Evolutionary conservation across 2,888 invertebrate species (phyloP).

Genomic region (Agonopterix arenella): DNA sequence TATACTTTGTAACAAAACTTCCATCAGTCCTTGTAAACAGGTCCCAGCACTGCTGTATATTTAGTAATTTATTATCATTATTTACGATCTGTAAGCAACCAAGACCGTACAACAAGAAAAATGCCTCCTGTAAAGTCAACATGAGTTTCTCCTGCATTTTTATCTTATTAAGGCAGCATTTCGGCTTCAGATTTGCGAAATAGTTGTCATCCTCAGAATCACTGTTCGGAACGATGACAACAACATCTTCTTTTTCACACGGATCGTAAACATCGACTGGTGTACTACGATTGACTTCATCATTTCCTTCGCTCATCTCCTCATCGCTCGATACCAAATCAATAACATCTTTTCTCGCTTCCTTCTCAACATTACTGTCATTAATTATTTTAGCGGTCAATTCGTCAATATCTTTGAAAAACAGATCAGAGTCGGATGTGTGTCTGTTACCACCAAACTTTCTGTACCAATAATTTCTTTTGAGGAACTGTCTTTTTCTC

Average conservation of each 20-base stretch:
- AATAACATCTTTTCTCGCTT: conserved; percentile 49
- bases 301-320: conserved; percentile 28
- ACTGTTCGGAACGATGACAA: conserved; percentile 80
- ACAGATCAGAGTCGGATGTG: conserved; percentile 29
- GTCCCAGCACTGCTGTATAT: conserved; percentile 73
- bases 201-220: conserved; percentile 80
- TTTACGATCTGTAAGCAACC: conserved; percentile 80
- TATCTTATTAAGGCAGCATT: conserved; percentile 76
- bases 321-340: conserved; percentile 68
- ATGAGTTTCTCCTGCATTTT: conserved; percentile 79
- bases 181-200: conserved; percentile 76
- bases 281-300: conserved; percentile 18
- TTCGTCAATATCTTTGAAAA: conserved; percentile 46
- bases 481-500: conserved; percentile 77
- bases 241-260: conserved; percentile 46
- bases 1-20: conserved; percentile 82
- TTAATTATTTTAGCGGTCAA: conserved; percentile 40
- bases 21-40: conserved; percentile 75
- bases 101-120: conserved; percentile 82
- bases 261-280: conserved; percentile 11
- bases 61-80: conserved; percentile 64
- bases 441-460: conserved; percentile 39
- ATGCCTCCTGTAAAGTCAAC: conserved; percentile 86
- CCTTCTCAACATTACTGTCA: conserved; percentile 28
- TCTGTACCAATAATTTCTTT: conserved; percentile 75